Evolutionary conservation across 1,140 invertebrate genomes (phyloP).

Genomic region (Drosophila yakuba): DNA sequence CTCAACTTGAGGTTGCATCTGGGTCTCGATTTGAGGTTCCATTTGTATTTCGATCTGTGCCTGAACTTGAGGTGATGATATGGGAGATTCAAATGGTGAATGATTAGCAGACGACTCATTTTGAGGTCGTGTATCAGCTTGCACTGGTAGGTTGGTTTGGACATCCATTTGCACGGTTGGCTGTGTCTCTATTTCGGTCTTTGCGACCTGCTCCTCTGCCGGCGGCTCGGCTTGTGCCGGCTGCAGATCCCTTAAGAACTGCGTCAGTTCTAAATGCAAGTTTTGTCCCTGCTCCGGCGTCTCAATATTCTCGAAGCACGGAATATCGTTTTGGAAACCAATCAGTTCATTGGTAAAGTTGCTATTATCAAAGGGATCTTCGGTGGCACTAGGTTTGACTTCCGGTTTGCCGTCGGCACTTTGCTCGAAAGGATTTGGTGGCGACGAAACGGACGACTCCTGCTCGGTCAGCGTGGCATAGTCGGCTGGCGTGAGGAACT

Average conservation of each 20-base stretch:
- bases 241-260: slow-evolving; percentile 65
- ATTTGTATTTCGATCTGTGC: not conserved
- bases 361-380: slow-evolving; percentile 57
- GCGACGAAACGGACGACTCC: slow-evolving; percentile 14
- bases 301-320: slow-evolving; percentile 78
- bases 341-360: slow-evolving; percentile 70
- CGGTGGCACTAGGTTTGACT: slow-evolving; percentile 1
- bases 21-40: not conserved
- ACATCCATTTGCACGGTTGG: not conserved
- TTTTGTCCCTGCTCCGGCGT: slow-evolving; percentile 43
- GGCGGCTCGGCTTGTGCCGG: slow-evolving; percentile 8
- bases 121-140: not conserved
- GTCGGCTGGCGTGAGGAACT: slow-evolving; percentile 72
- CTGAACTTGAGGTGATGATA: slow-evolving; percentile 4
- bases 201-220: not conserved
- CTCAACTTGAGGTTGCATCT: slow-evolving; percentile 9
- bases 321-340: slow-evolving; percentile 81
- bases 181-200: not conserved
- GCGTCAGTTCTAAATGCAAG: slow-evolving; percentile 62
- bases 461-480: slow-evolving; percentile 66
- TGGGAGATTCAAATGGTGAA: not conserved
- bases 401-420: not conserved
- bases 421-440: slow-evolving; percentile 25
- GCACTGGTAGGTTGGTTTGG: not conserved
- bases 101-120: not conserved